Base-by-base conservation (phyloP, 2,113 vertebrate species). In the Cebus imitator region DNA sequence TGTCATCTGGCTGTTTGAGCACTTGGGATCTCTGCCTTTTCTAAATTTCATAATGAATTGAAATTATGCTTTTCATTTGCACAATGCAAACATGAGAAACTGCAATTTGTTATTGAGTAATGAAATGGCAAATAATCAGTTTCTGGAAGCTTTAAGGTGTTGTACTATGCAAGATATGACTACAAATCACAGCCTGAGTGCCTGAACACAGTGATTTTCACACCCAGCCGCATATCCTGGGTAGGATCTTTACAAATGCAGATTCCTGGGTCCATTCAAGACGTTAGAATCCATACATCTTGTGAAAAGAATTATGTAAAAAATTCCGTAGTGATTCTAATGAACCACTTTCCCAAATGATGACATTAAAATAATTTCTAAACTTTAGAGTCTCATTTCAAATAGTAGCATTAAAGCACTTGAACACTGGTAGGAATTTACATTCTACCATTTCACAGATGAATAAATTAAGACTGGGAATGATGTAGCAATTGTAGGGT, bases 21-120 rank as follows among this genome's bases (percentile, higher is more conserved):
- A 70, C 87, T 87, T 81, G 91, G 30, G 43, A 93, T 72, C 79
- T 97, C 83, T 97, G 96, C 89, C 83, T 85, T 87, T 90, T 95
- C 45, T 90, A 95, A 97, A 88, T 96, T 96, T 97, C 40, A 72
- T 92, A 94, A 43, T 84, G 61, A 96, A 75, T 9, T 95, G 76
- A 91, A 95, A 70, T 90, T 94, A 72, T 50, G 55, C 43, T 96
- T 96, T 96, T 96, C 23, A 96, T 80, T 45, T 87, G 52, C 48
- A 93, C 45, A 85, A n/a, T 58, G 61, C 9, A 61, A 94, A 95
- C 83, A 79, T 58, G 79, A 90, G 84, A 95, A 92, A 58, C 45
- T 72, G 25, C 18, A 81, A 78, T 76, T 91, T 95, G 61, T 87
- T 94, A 83, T 43, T 8, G n/a, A 96, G 45, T 83, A 97, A 90